Percentiles rank a stretch among this genome's conserved stretches.
These are phyloP conservation scores for Hesperia comma DNA, from an alignment of 2,888 invertebrate species.

Conservation along the genomic window DNA sequence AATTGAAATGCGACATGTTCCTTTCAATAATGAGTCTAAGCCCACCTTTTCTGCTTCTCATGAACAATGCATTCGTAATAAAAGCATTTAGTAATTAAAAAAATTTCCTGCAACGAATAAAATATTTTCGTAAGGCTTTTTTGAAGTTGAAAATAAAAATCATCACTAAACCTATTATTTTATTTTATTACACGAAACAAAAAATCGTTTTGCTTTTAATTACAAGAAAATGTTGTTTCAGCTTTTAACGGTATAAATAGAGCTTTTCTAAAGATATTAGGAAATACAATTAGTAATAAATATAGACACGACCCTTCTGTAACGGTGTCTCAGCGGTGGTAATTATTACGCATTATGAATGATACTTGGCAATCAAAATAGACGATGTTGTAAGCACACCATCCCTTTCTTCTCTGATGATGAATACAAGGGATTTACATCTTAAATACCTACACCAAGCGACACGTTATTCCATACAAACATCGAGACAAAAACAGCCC, in stretches of 20 bases:
- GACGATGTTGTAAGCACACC: constrained; percentile 45
- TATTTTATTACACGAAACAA: no score
- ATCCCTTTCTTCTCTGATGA: constrained; percentile 42
- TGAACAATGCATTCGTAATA: no score
- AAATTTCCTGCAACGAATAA: no score
- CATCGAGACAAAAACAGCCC: constrained; percentile 59
- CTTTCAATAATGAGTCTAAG: no score
- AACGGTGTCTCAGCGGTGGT: constrained; percentile 36
- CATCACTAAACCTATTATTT: no score
- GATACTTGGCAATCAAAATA: constrained; percentile 51
- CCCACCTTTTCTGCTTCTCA: no score
- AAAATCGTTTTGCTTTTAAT: background rate
- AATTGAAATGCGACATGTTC: no score
- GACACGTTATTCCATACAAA: constrained; percentile 58
- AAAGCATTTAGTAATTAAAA: no score
- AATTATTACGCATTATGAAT: constrained; percentile 46
- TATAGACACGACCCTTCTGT: constrained; percentile 38
- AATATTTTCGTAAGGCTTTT: no score
- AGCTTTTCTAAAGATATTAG: constrained; percentile 35
- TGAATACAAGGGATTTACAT: constrained; percentile 58
- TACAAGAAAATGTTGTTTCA: background rate
- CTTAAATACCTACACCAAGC: constrained; percentile 56
- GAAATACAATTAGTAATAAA: constrained; percentile 29
- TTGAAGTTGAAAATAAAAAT: no score
- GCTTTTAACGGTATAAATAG: background rate